A percentile compares a stretch with the other conserved stretches of the same genome.
These are phyloP conservation scores for Calyptomena viridis DNA, from an alignment of 2,113 vertebrate genomes.

Conservation along the genomic window DNA sequence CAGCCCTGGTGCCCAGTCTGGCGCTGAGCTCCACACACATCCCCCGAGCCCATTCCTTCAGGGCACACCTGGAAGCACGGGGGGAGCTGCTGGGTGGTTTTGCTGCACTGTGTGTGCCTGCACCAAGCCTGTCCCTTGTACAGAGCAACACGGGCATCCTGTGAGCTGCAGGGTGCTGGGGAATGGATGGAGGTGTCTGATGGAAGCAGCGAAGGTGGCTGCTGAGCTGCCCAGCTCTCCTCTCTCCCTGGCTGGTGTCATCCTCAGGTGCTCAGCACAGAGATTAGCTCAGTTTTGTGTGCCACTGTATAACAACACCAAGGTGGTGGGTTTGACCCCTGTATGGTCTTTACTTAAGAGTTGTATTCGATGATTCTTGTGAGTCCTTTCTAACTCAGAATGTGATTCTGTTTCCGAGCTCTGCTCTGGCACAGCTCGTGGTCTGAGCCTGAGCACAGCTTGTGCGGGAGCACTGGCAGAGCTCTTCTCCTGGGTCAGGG, in stretches of 20 bases:
- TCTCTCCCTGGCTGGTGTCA: not conserved
- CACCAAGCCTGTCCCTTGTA: not conserved
- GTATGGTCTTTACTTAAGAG: not conserved
- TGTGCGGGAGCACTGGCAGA: not conserved
- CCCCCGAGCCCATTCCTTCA: accelerated
- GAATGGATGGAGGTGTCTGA: not conserved
- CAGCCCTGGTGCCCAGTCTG: not conserved
- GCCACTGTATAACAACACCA: not conserved
- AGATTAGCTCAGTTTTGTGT: not conserved
- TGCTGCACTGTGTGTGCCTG: not conserved
- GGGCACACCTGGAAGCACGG: not conserved
- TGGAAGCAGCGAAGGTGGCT: not conserved
- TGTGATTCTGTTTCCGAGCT: not conserved
- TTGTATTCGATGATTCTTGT: not conserved
- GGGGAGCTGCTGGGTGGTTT: not conserved
- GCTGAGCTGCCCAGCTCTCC: not conserved
- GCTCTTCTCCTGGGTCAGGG: not conserved
- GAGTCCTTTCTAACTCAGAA: not conserved
- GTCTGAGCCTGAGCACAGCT: not conserved
- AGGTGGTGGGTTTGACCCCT: not conserved
- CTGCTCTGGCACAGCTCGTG: not conserved
- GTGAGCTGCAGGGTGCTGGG: not conserved
- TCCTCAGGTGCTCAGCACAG: not conserved
- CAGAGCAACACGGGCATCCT: too few relatives aligned
- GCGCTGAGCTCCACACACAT: accelerated